Evolutionary conservation across 2,888 invertebrate genomes (phyloP), one percentile per base, ranked within the genome.

Genomic region (Bursaphelenchus okinawaensis): DNA sequence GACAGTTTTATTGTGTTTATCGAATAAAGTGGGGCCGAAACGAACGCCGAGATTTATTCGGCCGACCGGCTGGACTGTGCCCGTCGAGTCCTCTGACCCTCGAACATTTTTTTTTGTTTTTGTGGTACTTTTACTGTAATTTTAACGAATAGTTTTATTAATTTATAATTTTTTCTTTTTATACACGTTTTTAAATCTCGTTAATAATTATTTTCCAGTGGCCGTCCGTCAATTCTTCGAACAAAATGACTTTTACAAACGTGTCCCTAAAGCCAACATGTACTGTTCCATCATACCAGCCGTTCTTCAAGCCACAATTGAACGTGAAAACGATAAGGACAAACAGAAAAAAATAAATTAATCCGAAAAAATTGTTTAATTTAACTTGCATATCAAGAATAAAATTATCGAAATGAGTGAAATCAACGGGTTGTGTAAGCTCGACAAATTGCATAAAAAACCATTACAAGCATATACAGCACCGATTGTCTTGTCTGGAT

Each of bases 381-480:
- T n/a, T n/a, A n/a, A n/a, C n/a, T n/a, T n/a, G n/a, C n/a, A n/a
- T n/a, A 40, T 40, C n/a, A 4, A 12, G 12, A 40, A n/a, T 40
- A 40, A 40, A 3, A 40, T 40, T n/a, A 40, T n/a, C 12, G n/a
- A n/a, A 40, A 40, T 40, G 16, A 40, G 40, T 16, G 40, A 16
- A 40, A 12, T 40, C 40, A 16, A 16, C 40, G n/a, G 16, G n/a
- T 6, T 40, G 12, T 16, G n/a, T 23, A 52, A 24, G 40, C 40
- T 40, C 40, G 40, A 40, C 16, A n/a, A 40, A 4, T 78, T 78
- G 63, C 78, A 78, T 22, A 78, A 62, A 56, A 69, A 78, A 19
- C 78, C 78, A 24, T 75, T 67, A 52, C 78, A 78, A 8, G 76
- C 75, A 70, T 75, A 77, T 61, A 78, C 72, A 67, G 68, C 67